These are phyloP conservation scores for Melipona bicolor DNA, from an alignment of 2,888 invertebrate species.

Conservation along the genomic window DNA sequence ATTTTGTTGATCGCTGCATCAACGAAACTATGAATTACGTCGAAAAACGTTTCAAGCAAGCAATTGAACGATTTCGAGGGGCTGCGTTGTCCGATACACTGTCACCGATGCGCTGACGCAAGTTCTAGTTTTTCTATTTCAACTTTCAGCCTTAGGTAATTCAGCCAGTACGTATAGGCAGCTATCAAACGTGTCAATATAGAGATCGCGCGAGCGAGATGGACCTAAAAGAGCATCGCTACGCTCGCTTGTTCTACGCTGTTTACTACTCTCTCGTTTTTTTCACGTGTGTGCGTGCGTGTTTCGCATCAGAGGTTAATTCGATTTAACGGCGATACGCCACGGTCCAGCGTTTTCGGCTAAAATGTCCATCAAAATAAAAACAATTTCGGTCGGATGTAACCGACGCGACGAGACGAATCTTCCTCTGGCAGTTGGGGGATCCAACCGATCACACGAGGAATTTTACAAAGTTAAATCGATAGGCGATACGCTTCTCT, in stretches of 20 bases:
- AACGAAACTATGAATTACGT: too few species aligned
- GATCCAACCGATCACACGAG: conserved; percentile 35
- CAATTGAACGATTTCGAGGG: too few species aligned
- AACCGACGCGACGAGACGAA: conserved; percentile 55
- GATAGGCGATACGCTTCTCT: conserved; percentile 23
- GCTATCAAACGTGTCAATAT: not conserved
- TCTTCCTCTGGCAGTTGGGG: conserved; percentile 51
- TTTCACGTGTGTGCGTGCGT: not conserved
- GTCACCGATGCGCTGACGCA: too few species aligned
- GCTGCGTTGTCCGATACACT: too few species aligned
- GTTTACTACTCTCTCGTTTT: conserved; percentile 19
- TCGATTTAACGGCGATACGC: conserved; percentile 65
- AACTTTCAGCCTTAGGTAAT: too few species aligned
- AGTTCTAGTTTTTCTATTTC: too few species aligned
- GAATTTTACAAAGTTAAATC: conserved; percentile 66
- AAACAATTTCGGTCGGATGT: conserved; percentile 64
- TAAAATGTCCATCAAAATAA: conserved; percentile 62
- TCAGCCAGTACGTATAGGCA: not conserved
- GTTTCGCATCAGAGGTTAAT: conserved; percentile 55
- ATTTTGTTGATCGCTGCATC: too few species aligned
- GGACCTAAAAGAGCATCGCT: conserved; percentile 1
- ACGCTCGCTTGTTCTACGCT: conserved; percentile 1
- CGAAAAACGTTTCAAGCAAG: too few species aligned
- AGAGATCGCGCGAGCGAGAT: conserved; percentile 2
- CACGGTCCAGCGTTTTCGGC: conserved; percentile 41